These are phyloP conservation scores for Philonicus albiceps DNA, from an alignment of 2,888 invertebrate genomes.

Conservation along the genomic window DNA sequence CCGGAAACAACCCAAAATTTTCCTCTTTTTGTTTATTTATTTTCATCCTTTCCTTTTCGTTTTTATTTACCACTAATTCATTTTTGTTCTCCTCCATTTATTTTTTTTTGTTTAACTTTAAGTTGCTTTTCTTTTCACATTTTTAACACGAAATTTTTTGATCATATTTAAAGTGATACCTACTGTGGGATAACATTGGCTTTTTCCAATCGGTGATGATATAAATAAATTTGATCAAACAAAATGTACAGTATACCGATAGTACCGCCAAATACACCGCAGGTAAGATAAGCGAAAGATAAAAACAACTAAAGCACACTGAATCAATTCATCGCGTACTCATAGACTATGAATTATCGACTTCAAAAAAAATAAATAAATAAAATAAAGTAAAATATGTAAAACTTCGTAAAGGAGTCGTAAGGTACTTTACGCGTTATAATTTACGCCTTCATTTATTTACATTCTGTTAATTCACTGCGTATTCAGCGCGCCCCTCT, in stretches of 20 bases:
- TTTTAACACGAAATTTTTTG: conserved; percentile 23
- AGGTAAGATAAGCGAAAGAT: conserved; percentile 31
- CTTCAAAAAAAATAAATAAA: background rate
- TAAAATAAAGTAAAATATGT: background rate
- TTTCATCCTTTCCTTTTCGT: background rate
- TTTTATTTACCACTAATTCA: background rate
- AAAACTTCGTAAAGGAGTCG: background rate
- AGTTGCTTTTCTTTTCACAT: conserved; percentile 18
- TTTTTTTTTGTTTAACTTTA: background rate
- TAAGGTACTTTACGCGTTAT: background rate
- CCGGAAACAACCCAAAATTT: background rate
- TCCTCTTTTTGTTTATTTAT: background rate
- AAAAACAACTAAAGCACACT: background rate
- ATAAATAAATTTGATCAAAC: conserved; percentile 33
- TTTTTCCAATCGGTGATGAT: conserved; percentile 18
- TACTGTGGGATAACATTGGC: conserved; percentile 32
- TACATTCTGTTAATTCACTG: background rate
- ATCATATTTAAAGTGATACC: conserved; percentile 31
- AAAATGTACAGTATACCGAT: conserved; percentile 35
- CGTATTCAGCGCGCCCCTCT: background rate
- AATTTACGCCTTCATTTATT: background rate
- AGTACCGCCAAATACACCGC: conserved; percentile 14
- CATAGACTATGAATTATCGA: background rate
- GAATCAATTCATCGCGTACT: background rate
- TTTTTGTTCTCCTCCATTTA: background rate